Percentiles rank a stretch among this genome's conserved stretches.
phyloP scores from a whole-genome alignment of 2,888 invertebrate species.

The Thecocarcelia acutangulata region DNA sequence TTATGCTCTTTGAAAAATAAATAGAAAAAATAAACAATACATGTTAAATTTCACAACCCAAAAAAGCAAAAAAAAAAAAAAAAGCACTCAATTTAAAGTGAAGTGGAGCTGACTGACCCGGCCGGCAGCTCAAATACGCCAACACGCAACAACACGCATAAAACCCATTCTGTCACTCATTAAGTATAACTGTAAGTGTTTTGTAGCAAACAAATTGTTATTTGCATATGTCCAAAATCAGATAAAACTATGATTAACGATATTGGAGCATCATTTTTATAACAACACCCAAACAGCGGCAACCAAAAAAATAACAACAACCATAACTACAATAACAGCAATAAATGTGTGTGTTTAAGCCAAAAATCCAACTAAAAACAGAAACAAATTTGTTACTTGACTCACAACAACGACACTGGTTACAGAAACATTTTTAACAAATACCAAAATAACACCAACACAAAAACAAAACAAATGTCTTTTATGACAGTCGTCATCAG shows the following conservation, averaged over 20 bases:
- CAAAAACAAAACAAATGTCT: slow-evolving; percentile 58
- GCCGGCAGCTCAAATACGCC: not conserved
- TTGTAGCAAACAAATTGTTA: slow-evolving; percentile 64
- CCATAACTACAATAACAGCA: slow-evolving; percentile 22
- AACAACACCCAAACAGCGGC: slow-evolving; percentile 39
- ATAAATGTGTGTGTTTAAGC: slow-evolving; percentile 31
- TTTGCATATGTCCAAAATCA: slow-evolving; percentile 69
- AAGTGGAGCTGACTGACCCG: slow-evolving; percentile 17
- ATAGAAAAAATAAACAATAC: not conserved
- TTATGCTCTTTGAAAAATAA: too few species aligned
- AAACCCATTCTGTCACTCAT: slow-evolving; percentile 16
- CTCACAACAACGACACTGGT: slow-evolving; percentile 11
- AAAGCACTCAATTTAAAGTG: slow-evolving; percentile 6
- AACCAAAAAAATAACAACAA: not conserved
- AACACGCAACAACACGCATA: not conserved
- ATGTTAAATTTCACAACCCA: slow-evolving; percentile 6
- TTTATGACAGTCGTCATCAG: slow-evolving; percentile 66
- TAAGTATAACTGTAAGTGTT: slow-evolving; percentile 13
- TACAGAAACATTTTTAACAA: slow-evolving; percentile 32
- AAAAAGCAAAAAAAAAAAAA: too few species aligned
- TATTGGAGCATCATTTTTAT: slow-evolving; percentile 63
- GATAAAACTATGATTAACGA: slow-evolving; percentile 71
- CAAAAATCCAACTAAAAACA: slow-evolving; percentile 37
- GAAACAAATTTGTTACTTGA: slow-evolving; percentile 19
- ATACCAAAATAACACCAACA: slow-evolving; percentile 5